phyloP scores from a whole-genome alignment of 2,797 vertebrate species.

The Sebastes cheni region DNA sequence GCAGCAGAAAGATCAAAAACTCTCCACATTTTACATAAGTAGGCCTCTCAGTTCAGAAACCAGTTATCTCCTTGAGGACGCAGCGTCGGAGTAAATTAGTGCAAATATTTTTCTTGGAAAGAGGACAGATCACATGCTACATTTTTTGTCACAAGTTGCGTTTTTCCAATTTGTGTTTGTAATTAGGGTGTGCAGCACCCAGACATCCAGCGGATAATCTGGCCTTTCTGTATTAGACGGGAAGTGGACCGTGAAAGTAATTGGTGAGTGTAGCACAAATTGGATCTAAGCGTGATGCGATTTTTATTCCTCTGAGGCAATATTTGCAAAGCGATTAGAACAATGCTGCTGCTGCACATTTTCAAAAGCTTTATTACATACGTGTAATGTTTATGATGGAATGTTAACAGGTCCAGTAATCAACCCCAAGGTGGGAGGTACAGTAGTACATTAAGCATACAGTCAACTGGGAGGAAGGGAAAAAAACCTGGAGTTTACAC shows the following conservation, averaged over 20 bases:
- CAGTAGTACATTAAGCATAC: background rate
- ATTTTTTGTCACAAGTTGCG: constrained; percentile 74
- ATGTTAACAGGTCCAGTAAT: constrained; percentile 66
- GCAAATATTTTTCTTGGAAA: constrained; percentile 67
- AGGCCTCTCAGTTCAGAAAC: constrained; percentile 7
- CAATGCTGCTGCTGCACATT: constrained; percentile 72
- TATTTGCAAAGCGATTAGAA: constrained; percentile 81
- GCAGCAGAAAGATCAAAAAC: constrained; percentile 55
- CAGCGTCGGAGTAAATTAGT: constrained; percentile 54
- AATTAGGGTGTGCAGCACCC: constrained; percentile 78
- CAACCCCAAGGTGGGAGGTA: constrained; percentile 39
- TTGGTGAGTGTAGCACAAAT: constrained; percentile 84
- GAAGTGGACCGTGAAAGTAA: constrained; percentile 86
- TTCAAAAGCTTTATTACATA: constrained; percentile 64
- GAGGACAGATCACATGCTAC: constrained; percentile 52
- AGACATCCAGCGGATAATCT: constrained; percentile 82
- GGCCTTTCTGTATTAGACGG: constrained; percentile 80
- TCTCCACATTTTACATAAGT: constrained; percentile 40
- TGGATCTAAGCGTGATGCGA: constrained; percentile 81
- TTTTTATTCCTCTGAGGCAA: constrained; percentile 79
- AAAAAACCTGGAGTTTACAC: constrained; percentile 9
- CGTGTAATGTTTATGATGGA: constrained; percentile 59
- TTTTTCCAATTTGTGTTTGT: constrained; percentile 81
- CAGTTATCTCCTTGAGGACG: constrained; percentile 55
- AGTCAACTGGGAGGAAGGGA: background rate